A percentile compares a stretch with the other conserved stretches of the same genome.
These are phyloP conservation scores for Bellardia bayeri DNA, from an alignment of 2,888 invertebrate genomes.

Conservation along the genomic window DNA sequence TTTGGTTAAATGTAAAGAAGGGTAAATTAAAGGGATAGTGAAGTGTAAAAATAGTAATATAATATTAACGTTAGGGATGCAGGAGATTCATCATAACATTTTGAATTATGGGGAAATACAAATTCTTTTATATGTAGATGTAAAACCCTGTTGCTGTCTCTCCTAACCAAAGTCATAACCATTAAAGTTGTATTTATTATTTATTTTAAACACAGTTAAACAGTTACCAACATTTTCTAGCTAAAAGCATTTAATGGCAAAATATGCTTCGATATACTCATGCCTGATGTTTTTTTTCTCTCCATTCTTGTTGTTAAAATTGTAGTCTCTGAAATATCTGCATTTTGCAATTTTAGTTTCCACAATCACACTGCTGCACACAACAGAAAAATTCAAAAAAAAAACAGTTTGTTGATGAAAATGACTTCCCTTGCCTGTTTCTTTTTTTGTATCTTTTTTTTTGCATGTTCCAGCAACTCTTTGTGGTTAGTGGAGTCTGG, in stretches of 20 bases:
- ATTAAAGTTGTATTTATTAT: slow-evolving; percentile 70
- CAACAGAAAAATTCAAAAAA: slow-evolving; percentile 9
- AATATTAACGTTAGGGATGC: too few species aligned
- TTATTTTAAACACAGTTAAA: slow-evolving; percentile 71
- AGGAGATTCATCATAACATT: too few species aligned
- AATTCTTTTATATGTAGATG: background rate
- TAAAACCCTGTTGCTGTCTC: slow-evolving; percentile 33
- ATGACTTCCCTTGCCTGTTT: slow-evolving; percentile 57
- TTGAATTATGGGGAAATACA: background rate
- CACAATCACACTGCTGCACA: slow-evolving; percentile 12
- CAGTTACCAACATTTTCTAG: slow-evolving; percentile 55
- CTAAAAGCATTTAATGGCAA: slow-evolving; percentile 61
- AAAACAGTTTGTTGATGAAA: slow-evolving; percentile 62
- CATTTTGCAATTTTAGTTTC: slow-evolving; percentile 63
- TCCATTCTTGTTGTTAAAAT: background rate
- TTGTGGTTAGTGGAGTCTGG: slow-evolving; percentile 68
- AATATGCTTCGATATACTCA: slow-evolving; percentile 42
- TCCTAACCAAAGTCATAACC: slow-evolving; percentile 53
- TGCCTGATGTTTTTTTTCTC: slow-evolving; percentile 19
- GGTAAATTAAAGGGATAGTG: too few species aligned
- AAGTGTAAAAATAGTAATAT: too few species aligned
- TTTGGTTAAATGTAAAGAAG: background rate
- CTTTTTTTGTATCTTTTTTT: background rate
- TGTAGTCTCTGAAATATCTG: slow-evolving; percentile 34
- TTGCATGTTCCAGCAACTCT: slow-evolving; percentile 41